Percentiles rank a stretch among this genome's conserved stretches.
Conservation (phyloP, 2,113 vertebrate species). For the Periophthalmodon schlosseri region DNA sequence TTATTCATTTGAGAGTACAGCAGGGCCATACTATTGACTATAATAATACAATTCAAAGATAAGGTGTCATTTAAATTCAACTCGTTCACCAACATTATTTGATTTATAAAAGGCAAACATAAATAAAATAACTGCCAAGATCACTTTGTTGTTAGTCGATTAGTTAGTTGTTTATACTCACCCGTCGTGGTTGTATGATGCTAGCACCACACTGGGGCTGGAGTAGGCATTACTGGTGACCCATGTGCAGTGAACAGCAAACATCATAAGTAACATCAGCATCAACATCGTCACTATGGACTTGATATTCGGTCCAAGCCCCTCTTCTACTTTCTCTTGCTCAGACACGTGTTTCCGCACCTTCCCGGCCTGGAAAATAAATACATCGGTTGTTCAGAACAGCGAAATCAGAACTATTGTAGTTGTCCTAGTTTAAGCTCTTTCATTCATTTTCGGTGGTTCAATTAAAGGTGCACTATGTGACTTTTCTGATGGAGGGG, state of each 20-base stretch:
- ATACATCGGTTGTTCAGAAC: not conserved
- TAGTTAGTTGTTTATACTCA: conserved; percentile 57
- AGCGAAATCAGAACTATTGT: too few species aligned
- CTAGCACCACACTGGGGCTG: conserved; percentile 89
- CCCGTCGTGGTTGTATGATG: conserved; percentile 93
- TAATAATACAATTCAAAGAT: not conserved
- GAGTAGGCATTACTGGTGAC: conserved; percentile 94
- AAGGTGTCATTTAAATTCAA: too few species aligned
- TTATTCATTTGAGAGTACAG: too few species aligned
- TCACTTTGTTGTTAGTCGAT: not conserved
- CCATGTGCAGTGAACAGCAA: conserved; percentile 94
- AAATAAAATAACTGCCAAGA: not conserved
- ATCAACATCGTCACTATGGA: conserved; percentile 94
- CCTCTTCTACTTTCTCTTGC: conserved; percentile 89
- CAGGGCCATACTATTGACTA: not conserved
- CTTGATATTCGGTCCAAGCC: conserved; percentile 90
- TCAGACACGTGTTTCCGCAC: conserved; percentile 91
- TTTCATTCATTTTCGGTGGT: too few species aligned
- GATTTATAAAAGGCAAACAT: not conserved
- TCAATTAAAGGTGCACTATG: too few species aligned
- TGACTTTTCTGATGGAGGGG: too few species aligned
- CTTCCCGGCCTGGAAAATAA: conserved; percentile 85
- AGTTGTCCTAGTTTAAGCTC: too few species aligned
- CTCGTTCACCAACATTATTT: not conserved
- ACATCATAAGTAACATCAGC: conserved; percentile 94